Evolutionary conservation across 92 coral and sea anemone genomes (phyloP), one percentile per base, ranked within the genome.

Genomic region (Epizoanthus scotinus): DNA sequence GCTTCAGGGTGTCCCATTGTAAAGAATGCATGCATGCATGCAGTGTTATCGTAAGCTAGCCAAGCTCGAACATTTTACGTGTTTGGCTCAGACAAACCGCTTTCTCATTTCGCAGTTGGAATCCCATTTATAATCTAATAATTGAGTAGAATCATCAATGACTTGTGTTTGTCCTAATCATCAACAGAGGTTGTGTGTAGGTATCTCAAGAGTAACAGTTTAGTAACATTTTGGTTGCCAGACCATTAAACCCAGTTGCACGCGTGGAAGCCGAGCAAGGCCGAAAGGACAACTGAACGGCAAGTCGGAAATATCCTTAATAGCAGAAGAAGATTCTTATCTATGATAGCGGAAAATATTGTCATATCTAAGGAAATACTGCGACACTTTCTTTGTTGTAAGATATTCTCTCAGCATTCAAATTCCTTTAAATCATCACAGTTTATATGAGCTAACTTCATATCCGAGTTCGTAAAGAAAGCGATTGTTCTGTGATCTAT

Each of bases 311-410:
- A 75, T 58, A 58, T 75, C 36, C 57, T 75, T 75, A n/a, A n/a
- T n/a, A 58, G 21, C 81, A 75, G 55, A 58, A 73, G 61, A 38
- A 75, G 81, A 75, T 75, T 75, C 24, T 59, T 20, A 75, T 75
- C 67, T 75, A 34, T 34, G 81, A 75, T 75, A 58, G 68, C 67
- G 81, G 81, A 60, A 73, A 60, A 75, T 27, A 15, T 14, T 13
- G 19, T 34, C 52, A 38, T 28, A 34, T 59, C 62, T 31, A n/a
- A 40, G 31, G 38, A 59, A 59, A 34, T 59, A 20, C 25, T 75
- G 17, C 15, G 56, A 38, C 74, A 60, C 25, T 59, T 22, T 60
- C 24, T 75, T 60, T 31, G 62, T 75, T 75, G 17, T 60, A 42
- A 40, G 47, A 24, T 28, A 59, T 59, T 21, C 2, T 17, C 47